Evolutionary conservation across 2,888 invertebrate species (phyloP), one percentile per base, ranked within the genome.

Genomic region (Leucophenga maculata): DNA sequence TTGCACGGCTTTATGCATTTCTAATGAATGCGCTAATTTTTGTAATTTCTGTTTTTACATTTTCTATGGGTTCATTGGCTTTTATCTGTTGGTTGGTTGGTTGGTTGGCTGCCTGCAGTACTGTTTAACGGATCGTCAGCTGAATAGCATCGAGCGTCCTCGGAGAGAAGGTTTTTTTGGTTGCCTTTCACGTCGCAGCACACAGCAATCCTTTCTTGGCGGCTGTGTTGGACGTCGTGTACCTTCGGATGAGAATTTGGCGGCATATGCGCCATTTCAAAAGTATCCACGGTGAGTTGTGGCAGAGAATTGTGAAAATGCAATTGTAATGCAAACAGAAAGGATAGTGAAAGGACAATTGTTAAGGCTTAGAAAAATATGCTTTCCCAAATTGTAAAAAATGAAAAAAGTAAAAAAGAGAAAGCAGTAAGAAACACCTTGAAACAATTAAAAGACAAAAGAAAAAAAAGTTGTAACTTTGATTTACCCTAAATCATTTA

Each of bases 111-210:
- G n/a, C 13, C 6, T 71, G n/a, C 52, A 89, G 90, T 97, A 97
- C 90, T 97, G 97, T 90, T 95, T 97, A 90, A 96, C 94, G 87
- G 95, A 94, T 89, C 93, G 96, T 86, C 96, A 96, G 89, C 90
- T 97, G 88, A 94, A 94, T 86, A 87, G 86, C 68, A 91, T 96
- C 84, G 95, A 96, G 83, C 90, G 89, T 81, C 86, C 89, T 14
- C 78, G 89, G 74, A 86, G 90, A 71, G 88, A 90, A 82, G 86
- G 94, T 82, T 93, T 96, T 87, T 95, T 96, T 89, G 95, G 96
- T 78, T 97, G 96, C 88, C 91, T 96, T 82, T 95, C 95, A 64
- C 83, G 88, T 9, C 85, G 91, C 54, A 88, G 90, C n/a, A 81
- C 86, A 8, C 85, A 83, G n/a, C 87, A 86, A 86, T 94, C 94